A percentile compares a stretch with the other conserved stretches of the same genome.
Evolutionary conservation across 2,888 invertebrate genomes (phyloP).

Genomic region (Drosophila nr. medialis): DNA sequence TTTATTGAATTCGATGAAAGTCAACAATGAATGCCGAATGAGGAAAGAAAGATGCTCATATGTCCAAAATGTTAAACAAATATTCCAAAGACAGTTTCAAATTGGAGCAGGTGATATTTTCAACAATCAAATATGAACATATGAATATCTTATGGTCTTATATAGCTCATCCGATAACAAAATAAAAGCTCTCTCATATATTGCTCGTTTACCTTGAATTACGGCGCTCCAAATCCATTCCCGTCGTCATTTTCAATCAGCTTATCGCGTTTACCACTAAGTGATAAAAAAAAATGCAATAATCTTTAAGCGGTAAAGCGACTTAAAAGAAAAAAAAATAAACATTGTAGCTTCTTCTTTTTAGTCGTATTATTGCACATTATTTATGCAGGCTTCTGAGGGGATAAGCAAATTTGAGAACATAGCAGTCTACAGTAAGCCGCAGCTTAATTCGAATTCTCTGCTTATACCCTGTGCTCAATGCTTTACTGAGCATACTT

Average conservation of each 20-base stretch:
- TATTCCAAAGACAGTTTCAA: slow-evolving; percentile 25
- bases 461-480: slow-evolving; percentile 16
- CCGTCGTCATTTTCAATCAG: slow-evolving; percentile 40
- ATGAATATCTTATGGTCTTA: background rate
- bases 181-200: slow-evolving; percentile 13
- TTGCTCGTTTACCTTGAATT: slow-evolving; percentile 27
- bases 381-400: slow-evolving; percentile 44
- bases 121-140: slow-evolving; percentile 1
- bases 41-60: background rate
- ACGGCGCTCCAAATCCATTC: slow-evolving; percentile 9
- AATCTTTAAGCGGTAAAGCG: slow-evolving; percentile 22
- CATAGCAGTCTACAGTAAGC: slow-evolving; percentile 30
- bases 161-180: slow-evolving; percentile 10
- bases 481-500: background rate
- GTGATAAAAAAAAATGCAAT: slow-evolving; percentile 46
- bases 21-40: background rate
- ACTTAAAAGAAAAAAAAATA: slow-evolving; percentile 9
- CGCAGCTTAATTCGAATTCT: slow-evolving; percentile 29
- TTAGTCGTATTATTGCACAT: slow-evolving; percentile 44
- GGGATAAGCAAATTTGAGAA: slow-evolving; percentile 34
- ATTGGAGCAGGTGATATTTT: slow-evolving; percentile 11
- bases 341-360: slow-evolving; percentile 52
- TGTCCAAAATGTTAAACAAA: slow-evolving; percentile 4
- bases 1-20: background rate
- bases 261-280: slow-evolving; percentile 38